Evolutionary conservation across 2,113 vertebrate species (phyloP).

Genomic region (Cryptomyrus ogoouensis): DNA sequence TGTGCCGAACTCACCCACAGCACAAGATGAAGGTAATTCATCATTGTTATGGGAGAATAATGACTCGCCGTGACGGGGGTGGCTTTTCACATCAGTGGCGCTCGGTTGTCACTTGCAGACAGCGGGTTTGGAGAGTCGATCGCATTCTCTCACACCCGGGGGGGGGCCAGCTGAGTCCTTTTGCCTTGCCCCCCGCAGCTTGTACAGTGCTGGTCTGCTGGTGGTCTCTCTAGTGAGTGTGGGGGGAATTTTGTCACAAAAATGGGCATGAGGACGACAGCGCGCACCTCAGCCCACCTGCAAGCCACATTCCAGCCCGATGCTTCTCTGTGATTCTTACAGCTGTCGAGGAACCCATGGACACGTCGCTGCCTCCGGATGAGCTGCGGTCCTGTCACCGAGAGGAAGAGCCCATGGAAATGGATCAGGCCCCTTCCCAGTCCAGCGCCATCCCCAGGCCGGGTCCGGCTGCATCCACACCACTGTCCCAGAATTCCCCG

Average conservation of each 20-base stretch:
- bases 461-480: slow-evolving; percentile 66
- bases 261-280: not conserved
- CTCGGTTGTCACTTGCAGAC: not conserved
- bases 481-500: slow-evolving; percentile 69
- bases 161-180: not conserved
- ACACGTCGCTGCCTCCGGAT: slow-evolving; percentile 53
- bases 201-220: not conserved
- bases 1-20: slow-evolving; percentile 83
- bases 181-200: not conserved
- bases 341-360: slow-evolving; percentile 62
- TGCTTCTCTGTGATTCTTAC: slow-evolving; percentile 9
- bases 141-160: not conserved
- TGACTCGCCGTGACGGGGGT: not conserved
- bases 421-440: slow-evolving; percentile 28
- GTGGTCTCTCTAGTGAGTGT: not conserved
- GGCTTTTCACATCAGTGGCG: not conserved
- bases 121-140: not conserved
- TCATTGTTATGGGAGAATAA: not conserved
- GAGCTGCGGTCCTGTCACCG: slow-evolving; percentile 35
- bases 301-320: not conserved
- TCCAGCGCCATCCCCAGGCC: slow-evolving; percentile 31
- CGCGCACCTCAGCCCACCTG: not conserved
- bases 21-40: slow-evolving; percentile 61
- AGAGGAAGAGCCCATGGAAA: slow-evolving; percentile 50
- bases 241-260: not conserved